Evolutionary conservation across 2,888 invertebrate genomes (phyloP), one percentile per base, ranked within the genome.

Genomic region (Scaptodrosophila latifasciaeformis): DNA sequence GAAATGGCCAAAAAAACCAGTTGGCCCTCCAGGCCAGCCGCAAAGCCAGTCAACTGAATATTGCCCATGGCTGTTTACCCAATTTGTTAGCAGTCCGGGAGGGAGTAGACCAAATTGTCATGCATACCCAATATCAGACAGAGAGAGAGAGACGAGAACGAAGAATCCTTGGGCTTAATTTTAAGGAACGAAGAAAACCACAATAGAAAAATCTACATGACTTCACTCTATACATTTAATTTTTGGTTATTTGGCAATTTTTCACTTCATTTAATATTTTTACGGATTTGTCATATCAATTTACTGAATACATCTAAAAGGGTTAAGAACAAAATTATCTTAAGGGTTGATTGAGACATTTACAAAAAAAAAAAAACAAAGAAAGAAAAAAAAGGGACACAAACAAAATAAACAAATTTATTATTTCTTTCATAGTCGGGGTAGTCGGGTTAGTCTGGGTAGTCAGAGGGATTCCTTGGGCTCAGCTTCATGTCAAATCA

Each of bases 201-300:
- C 46, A 60, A 42, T 40, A 59, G 18, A n/a, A 0, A 42, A 56
- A 43, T 39, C 9, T n/a, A 15, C 12, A 30, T 9, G 21, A 45
- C 15, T 21, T 15, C n/a, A 21, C 35, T 24, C 62, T 60, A 39
- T 62, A 59, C 74, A 82, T 84, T 83, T 82, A 83, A 81, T 81
- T 84, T 83, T 83, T 84, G 83, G 84, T 84, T 83, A 84, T 84
- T 82, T 83, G 63, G 83, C 83, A 82, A 82, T 84, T 83, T 84
- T 84, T 81, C 82, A 84, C 83, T 83, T 83, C 84, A 83, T 83
- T 83, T 76, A 82, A 82, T 67, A 61, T 62, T 71, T 71, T 68
- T 46, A 58, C 59, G 62, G 65, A 63, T 67, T 76, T 72, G 76
- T 72, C 72, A 72, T 80, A 82, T 82, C 82, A 75, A 68, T 75